Evolutionary conservation across 1,140 invertebrate species (phyloP).

Genomic region (Atta colombica): DNA sequence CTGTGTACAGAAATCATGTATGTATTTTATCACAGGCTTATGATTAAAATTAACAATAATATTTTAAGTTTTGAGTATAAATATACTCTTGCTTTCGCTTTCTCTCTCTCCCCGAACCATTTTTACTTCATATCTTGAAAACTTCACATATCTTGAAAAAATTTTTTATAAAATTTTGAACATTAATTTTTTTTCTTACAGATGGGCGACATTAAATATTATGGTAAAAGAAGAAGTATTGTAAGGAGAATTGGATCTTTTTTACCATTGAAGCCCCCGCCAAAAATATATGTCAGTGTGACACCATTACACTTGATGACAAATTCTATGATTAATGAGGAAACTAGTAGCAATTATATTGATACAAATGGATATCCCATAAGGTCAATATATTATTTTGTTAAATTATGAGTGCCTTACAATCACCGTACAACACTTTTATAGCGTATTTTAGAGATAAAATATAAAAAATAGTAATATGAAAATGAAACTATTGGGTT

Average conservation of each 20-base stretch:
- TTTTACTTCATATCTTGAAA: background rate
- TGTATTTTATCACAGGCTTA: too few relatives aligned
- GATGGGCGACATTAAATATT: conserved; percentile 82
- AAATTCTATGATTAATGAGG: conserved; percentile 85
- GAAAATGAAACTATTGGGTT: too few relatives aligned
- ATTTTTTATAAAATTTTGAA: conserved; percentile 4
- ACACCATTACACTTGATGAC: conserved; percentile 86
- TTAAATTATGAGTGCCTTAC: background rate
- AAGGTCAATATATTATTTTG: conserved; percentile 73
- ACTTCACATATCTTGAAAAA: background rate
- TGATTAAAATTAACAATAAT: too few relatives aligned
- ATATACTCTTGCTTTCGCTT: too few relatives aligned
- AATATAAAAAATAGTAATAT: too few relatives aligned
- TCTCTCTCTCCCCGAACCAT: too few relatives aligned
- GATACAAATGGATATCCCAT: conserved; percentile 78
- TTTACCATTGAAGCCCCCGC: conserved; percentile 84
- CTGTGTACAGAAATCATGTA: too few relatives aligned
- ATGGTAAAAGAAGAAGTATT: conserved; percentile 84
- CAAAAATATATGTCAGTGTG: conserved; percentile 86
- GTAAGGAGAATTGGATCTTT: conserved; percentile 84
- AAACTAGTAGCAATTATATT: conserved; percentile 76
- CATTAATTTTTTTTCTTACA: conserved; percentile 55
- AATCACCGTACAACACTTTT: too few relatives aligned
- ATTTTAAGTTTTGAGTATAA: too few relatives aligned
- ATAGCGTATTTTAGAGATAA: too few relatives aligned